Evolutionary conservation across 2,797 vertebrate species (phyloP).

Genomic region (Microctenopoma lineatum): DNA sequence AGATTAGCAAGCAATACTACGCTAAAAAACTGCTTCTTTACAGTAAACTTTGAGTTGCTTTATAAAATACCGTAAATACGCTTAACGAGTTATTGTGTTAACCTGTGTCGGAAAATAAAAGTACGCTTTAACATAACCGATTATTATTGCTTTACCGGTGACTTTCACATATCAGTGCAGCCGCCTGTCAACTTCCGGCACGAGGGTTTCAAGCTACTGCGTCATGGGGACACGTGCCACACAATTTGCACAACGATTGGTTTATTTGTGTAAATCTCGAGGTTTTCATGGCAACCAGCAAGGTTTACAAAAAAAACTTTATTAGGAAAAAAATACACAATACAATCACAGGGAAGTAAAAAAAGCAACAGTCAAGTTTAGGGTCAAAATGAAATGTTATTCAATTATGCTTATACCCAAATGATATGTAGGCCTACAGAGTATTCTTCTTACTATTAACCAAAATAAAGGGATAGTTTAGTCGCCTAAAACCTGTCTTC

Average conservation of each 20-base stretch:
- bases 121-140: too few relatives aligned
- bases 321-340: not conserved
- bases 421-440: too few relatives aligned
- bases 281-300: not conserved
- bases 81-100: not conserved
- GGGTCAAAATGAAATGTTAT: too few relatives aligned
- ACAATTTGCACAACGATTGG: slow-evolving; percentile 28
- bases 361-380: too few relatives aligned
- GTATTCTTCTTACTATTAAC: too few relatives aligned
- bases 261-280: not conserved
- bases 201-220: not conserved
- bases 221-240: slow-evolving; percentile 25
- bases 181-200: slow-evolving; percentile 37
- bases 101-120: not conserved
- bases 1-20: not conserved
- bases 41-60: not conserved
- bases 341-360: not conserved
- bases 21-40: not conserved
- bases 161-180: slow-evolving; percentile 52
- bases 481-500: too few relatives aligned
- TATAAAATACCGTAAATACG: not conserved
- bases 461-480: too few relatives aligned
- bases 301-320: not conserved
- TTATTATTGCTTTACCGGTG: slow-evolving; percentile 15
- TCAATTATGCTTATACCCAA: too few relatives aligned